A percentile compares a stretch with the other conserved stretches of the same genome.
phyloP scores from a whole-genome alignment of 92 coral and sea anemone genomes.

The Parazoanthus atlanticus region DNA sequence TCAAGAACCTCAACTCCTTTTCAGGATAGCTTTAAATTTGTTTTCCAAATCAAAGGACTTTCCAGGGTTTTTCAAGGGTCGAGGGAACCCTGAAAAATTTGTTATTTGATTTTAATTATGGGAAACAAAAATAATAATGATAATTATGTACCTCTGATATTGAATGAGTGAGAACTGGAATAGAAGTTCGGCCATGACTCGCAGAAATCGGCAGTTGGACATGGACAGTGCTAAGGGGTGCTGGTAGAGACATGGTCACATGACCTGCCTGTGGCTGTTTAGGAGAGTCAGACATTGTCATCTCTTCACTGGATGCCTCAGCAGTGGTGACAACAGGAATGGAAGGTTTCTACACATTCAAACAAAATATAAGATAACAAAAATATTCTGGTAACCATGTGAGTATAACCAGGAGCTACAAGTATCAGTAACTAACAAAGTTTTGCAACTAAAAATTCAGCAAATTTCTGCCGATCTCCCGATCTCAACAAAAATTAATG shows the following conservation, averaged over 20 bases:
- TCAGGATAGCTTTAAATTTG: too few species aligned
- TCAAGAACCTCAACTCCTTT: too few species aligned
- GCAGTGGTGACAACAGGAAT: conserved; percentile 86
- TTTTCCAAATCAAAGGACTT: too few species aligned
- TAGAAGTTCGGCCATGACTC: conserved; percentile 65
- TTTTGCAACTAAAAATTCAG: too few species aligned
- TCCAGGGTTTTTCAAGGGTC: too few species aligned
- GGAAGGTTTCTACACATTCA: conserved; percentile 49
- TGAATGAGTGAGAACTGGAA: conserved; percentile 77
- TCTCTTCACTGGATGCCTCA: conserved; percentile 90
- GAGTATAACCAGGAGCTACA: too few species aligned
- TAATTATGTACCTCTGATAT: conserved; percentile 69
- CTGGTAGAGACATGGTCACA: conserved; percentile 70
- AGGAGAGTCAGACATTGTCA: conserved; percentile 78
- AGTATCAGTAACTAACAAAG: too few species aligned
- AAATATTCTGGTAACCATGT: not conserved
- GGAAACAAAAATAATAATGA: not conserved
- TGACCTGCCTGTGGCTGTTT: conserved; percentile 81
- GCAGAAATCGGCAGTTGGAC: conserved; percentile 74
- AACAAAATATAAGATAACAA: not conserved
- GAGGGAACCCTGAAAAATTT: too few species aligned
- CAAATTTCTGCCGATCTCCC: too few species aligned
- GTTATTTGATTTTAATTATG: too few species aligned
- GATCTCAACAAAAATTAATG: too few species aligned
- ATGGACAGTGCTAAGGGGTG: conserved; percentile 84